These are phyloP conservation scores for Pammene aurita DNA, from an alignment of 2,888 invertebrate species.

Conservation along the genomic window DNA sequence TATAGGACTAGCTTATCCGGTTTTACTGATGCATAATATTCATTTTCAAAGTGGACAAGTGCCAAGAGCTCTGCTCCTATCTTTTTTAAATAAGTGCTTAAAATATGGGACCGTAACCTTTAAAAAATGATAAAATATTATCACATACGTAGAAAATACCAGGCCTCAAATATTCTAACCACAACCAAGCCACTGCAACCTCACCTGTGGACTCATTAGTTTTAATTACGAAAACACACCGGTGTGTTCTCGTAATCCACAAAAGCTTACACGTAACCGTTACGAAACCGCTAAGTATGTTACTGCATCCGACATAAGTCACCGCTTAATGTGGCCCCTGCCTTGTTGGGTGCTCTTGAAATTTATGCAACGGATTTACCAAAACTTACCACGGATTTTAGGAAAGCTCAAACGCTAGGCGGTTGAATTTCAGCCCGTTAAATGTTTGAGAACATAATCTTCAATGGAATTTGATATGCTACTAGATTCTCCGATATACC, in stretches of 20 bases:
- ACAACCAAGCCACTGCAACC: too few relatives aligned
- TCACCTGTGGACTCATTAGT: neutral
- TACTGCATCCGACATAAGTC: constrained; percentile 41
- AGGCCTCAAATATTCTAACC: too few relatives aligned
- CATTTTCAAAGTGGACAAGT: too few relatives aligned
- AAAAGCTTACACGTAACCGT: constrained; percentile 24
- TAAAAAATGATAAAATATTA: neutral
- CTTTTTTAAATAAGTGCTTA: too few relatives aligned
- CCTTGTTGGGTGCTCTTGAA: constrained; percentile 31
- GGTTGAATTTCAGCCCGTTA: constrained; percentile 1
- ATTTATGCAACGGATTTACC: constrained; percentile 36
- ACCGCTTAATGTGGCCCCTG: constrained; percentile 27
- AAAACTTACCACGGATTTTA: constrained; percentile 35
- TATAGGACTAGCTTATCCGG: too few relatives aligned
- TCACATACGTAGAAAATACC: too few relatives aligned
- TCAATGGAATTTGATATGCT: neutral
- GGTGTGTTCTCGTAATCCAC: too few relatives aligned
- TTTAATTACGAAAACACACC: constrained; percentile 20
- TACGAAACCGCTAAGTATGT: constrained; percentile 39
- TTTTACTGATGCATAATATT: too few relatives aligned
- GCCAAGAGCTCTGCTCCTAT: too few relatives aligned
- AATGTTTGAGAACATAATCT: constrained; percentile 1
- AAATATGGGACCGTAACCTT: too few relatives aligned
- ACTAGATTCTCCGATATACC: neutral
- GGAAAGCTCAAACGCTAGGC: constrained; percentile 22